A percentile compares a stretch with the other conserved stretches of the same genome.
Conservation (phyloP, 2,113 vertebrate species). For the Nycticryphes semicollaris region DNA sequence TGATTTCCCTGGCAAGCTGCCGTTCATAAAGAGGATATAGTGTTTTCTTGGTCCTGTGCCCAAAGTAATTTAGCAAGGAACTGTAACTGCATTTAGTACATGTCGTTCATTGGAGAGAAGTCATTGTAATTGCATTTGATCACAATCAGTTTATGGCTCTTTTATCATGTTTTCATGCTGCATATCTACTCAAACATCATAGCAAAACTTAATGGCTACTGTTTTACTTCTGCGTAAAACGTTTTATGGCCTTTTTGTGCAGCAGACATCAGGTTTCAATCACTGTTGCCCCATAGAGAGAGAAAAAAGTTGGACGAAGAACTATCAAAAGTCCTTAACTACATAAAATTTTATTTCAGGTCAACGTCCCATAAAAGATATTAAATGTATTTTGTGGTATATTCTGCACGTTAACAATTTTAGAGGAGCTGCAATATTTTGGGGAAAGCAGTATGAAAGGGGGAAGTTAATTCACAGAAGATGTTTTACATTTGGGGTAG, state of each 20-base stretch:
- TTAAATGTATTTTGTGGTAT: conserved; percentile 76
- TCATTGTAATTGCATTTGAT: conserved; percentile 81
- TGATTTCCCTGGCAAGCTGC: conserved; percentile 81
- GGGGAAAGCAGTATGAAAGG: conserved; percentile 56
- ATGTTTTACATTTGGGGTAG: conserved; percentile 46
- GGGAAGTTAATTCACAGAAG: conserved; percentile 63
- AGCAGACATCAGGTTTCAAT: conserved; percentile 80
- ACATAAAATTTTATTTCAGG: conserved; percentile 81
- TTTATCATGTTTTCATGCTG: conserved; percentile 81
- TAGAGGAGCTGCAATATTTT: conserved; percentile 66
- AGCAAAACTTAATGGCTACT: conserved; percentile 81
- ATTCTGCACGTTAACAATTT: conserved; percentile 60
- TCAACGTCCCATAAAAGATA: conserved; percentile 79
- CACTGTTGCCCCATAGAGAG: conserved; percentile 67
- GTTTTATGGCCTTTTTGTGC: conserved; percentile 74
- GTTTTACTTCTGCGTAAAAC: conserved; percentile 82
- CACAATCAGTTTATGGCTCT: conserved; percentile 78
- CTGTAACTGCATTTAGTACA: conserved; percentile 78
- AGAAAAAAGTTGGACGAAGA: conserved; percentile 73
- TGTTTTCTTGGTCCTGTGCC: conserved; percentile 82
- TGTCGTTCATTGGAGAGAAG: conserved; percentile 79
- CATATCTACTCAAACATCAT: conserved; percentile 79
- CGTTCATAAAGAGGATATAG: conserved; percentile 76
- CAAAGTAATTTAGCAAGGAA: conserved; percentile 81
- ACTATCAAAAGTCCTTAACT: conserved; percentile 77